Percentiles rank a stretch among this genome's conserved stretches.
Evolutionary conservation across 35 echinoderm and acorn worm species (phyloP).

Genomic region (Amphiura filiformis): DNA sequence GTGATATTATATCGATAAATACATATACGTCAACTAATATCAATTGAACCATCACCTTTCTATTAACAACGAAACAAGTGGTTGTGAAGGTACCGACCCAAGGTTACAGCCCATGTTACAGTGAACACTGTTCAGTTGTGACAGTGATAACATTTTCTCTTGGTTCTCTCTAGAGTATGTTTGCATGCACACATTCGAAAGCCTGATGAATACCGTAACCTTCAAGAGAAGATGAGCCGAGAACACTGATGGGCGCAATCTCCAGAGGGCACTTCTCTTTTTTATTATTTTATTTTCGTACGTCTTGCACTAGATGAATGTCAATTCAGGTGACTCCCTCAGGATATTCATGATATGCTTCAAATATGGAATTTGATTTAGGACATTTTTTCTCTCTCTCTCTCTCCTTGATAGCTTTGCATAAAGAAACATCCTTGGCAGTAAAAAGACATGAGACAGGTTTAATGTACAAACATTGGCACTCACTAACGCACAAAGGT

Average conservation of each 20-base stretch:
- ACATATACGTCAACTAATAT: too few species aligned
- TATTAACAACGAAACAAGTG: too few species aligned
- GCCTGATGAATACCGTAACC: neutral
- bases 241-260: neutral
- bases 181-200: too few species aligned
- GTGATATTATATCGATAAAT: too few species aligned
- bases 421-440: neutral
- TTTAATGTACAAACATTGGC: neutral
- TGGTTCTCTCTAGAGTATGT: neutral
- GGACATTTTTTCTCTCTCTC: neutral
- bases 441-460: neutral
- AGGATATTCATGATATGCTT: neutral
- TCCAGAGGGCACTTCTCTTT: neutral
- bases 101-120: too few species aligned
- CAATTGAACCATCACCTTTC: too few species aligned
- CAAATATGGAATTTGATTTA: neutral
- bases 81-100: too few species aligned
- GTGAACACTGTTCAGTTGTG: too few species aligned
- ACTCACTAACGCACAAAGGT: neutral
- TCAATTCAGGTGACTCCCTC: neutral
- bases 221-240: neutral
- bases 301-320: neutral
- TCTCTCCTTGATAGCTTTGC: neutral
- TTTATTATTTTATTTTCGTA: too few species aligned
- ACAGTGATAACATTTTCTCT: too few species aligned